A percentile compares a stretch with the other conserved stretches of the same genome.
These are phyloP conservation scores for Scaeva pyrastri DNA, from an alignment of 2,888 invertebrate genomes.

Conservation along the genomic window DNA sequence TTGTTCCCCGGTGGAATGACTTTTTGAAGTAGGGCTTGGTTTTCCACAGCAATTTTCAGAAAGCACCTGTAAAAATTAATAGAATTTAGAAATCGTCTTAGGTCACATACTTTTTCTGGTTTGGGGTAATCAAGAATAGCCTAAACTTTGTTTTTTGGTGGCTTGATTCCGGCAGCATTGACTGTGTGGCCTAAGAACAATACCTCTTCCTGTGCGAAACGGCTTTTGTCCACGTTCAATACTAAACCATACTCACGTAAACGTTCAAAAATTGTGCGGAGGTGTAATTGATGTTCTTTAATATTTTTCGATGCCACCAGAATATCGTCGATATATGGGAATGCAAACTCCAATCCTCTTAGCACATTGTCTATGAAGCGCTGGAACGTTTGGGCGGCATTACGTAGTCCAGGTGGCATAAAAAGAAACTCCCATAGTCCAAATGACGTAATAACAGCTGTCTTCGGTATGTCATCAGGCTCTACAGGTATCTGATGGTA, in stretches of 20 bases:
- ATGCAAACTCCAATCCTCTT: too few relatives aligned
- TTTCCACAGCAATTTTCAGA: background rate
- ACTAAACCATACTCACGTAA: background rate
- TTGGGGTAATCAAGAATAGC: constrained; percentile 1
- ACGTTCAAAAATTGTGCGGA: background rate
- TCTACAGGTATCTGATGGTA: background rate
- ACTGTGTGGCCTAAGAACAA: constrained; percentile 1
- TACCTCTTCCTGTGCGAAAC: background rate
- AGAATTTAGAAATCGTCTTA: constrained; percentile 1
- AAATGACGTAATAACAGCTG: background rate
- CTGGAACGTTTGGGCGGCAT: too few relatives aligned
- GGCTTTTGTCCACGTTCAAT: too few relatives aligned
- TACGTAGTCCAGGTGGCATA: background rate
- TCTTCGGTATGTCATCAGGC: background rate
- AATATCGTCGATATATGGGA: too few relatives aligned
- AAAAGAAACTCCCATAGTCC: background rate
- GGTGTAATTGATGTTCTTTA: too few relatives aligned
- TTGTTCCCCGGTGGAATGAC: too few relatives aligned
- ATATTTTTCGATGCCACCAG: too few relatives aligned
- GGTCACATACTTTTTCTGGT: constrained; percentile 5
- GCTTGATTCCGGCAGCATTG: background rate
- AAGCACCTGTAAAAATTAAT: constrained; percentile 2
- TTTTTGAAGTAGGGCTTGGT: too few relatives aligned
- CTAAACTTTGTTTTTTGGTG: too few relatives aligned
- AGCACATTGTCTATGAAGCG: too few relatives aligned